These are phyloP conservation scores for Thermophis baileyi DNA, from an alignment of 2,113 vertebrate genomes.

Conservation along the genomic window DNA sequence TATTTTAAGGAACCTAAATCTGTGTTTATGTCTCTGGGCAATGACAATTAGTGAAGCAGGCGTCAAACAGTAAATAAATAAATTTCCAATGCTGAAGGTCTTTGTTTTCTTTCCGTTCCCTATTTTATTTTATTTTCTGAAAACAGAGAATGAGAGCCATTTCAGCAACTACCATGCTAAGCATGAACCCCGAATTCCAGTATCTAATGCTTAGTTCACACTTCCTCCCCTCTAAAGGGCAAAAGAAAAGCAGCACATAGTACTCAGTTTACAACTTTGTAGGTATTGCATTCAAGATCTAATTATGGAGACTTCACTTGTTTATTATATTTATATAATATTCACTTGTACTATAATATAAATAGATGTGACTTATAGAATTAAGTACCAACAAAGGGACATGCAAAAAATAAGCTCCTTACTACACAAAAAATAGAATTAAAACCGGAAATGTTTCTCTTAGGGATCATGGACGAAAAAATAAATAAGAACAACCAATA, in stretches of 20 bases:
- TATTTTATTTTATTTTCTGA: neutral
- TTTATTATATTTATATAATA: neutral
- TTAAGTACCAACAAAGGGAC: neutral
- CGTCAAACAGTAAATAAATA: neutral
- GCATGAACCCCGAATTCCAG: neutral
- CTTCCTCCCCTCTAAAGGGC: neutral
- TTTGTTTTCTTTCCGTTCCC: neutral
- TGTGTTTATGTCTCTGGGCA: neutral
- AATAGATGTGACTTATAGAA: neutral
- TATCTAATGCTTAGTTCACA: neutral
- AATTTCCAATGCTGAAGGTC: neutral
- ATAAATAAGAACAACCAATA: too few relatives aligned
- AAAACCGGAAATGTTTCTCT: too few relatives aligned
- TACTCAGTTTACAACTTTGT: constrained; percentile 54
- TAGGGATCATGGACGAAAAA: too few relatives aligned
- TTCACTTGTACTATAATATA: neutral
- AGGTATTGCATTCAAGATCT: neutral
- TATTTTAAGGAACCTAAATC: neutral
- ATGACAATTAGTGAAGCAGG: neutral
- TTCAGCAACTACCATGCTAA: neutral
- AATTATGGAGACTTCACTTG: neutral
- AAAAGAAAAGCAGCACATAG: constrained; percentile 43
- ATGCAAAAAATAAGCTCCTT: constrained; percentile 15
- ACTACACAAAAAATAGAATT: too few relatives aligned
- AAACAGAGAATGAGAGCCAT: neutral